Evolutionary conservation across 64 coral and sea anemone genomes (phyloP).

Genomic region (Actinia tenebrosa): DNA sequence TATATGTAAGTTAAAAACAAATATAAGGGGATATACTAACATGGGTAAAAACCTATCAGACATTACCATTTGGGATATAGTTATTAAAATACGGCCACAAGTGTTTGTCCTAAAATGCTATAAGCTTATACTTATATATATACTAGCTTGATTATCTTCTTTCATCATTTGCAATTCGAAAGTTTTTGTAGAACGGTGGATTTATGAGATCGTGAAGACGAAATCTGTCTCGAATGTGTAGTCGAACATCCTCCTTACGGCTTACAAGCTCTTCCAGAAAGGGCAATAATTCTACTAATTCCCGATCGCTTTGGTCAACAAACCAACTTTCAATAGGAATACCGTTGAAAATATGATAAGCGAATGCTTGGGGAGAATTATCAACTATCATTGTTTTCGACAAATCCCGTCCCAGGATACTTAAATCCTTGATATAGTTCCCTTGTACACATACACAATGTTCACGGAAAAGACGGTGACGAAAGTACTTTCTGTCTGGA

Average conservation of each 20-base stretch:
- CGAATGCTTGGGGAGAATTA: slow-evolving; percentile 99
- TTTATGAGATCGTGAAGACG: slow-evolving; percentile 84
- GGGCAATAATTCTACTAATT: slow-evolving; percentile 84
- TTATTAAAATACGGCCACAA: not conserved
- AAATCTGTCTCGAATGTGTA: slow-evolving; percentile 94
- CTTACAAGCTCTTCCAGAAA: slow-evolving; percentile 84
- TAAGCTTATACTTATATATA: not conserved
- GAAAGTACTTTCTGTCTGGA: slow-evolving; percentile 80
- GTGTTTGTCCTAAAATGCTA: not conserved
- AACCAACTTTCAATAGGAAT: slow-evolving; percentile 99
- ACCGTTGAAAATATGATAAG: slow-evolving; percentile 97
- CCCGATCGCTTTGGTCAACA: slow-evolving; percentile 85
- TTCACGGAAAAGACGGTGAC: slow-evolving; percentile 92
- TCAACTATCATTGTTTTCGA: slow-evolving; percentile 98
- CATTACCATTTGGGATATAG: not conserved
- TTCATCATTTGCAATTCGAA: not conserved
- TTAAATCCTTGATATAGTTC: slow-evolving; percentile 99
- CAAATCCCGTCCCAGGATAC: slow-evolving; percentile 90
- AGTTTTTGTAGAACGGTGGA: slow-evolving; percentile 21
- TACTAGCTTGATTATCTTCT: not conserved
- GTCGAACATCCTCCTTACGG: slow-evolving; percentile 83
- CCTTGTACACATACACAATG: slow-evolving; percentile 98
- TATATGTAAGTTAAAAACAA: slow-evolving; percentile 1
- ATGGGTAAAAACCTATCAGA: not conserved
- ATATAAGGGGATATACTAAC: not conserved